These are phyloP conservation scores for Tragelaphus imberbis DNA, from an alignment of 2,113 vertebrate species.

Conservation along the genomic window DNA sequence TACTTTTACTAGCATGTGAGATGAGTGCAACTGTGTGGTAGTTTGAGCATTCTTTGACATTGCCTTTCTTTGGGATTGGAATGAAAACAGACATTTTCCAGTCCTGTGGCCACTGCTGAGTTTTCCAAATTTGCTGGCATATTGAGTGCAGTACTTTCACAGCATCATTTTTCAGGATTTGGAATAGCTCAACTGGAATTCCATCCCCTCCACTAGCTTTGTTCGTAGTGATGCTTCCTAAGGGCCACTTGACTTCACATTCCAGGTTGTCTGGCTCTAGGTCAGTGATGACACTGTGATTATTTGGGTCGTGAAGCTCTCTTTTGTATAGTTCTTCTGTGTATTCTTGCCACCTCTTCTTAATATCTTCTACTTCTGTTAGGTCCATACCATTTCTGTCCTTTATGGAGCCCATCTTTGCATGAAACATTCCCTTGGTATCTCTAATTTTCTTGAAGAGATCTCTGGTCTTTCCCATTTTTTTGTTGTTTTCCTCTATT, in stretches of 20 bases:
- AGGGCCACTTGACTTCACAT: background rate
- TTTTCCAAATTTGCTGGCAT: too few relatives aligned
- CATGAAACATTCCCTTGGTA: background rate
- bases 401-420: background rate
- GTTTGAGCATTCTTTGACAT: too few relatives aligned
- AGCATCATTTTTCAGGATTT: too few relatives aligned
- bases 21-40: too few relatives aligned
- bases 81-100: too few relatives aligned
- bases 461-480: background rate
- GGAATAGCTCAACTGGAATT: too few relatives aligned
- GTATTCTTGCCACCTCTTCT: background rate
- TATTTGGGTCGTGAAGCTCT: background rate
- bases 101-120: too few relatives aligned
- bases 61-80: too few relatives aligned
- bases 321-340: background rate
- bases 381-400: background rate
- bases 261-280: background rate
- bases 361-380: background rate
- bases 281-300: background rate
- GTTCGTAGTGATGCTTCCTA: background rate
- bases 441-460: background rate
- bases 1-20: too few relatives aligned
- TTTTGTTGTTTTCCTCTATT: background rate
- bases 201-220: too few relatives aligned
- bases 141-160: too few relatives aligned